These are phyloP conservation scores for Chaenodraco wilsoni DNA, from an alignment of 2,797 vertebrate species.

Conservation along the genomic window DNA sequence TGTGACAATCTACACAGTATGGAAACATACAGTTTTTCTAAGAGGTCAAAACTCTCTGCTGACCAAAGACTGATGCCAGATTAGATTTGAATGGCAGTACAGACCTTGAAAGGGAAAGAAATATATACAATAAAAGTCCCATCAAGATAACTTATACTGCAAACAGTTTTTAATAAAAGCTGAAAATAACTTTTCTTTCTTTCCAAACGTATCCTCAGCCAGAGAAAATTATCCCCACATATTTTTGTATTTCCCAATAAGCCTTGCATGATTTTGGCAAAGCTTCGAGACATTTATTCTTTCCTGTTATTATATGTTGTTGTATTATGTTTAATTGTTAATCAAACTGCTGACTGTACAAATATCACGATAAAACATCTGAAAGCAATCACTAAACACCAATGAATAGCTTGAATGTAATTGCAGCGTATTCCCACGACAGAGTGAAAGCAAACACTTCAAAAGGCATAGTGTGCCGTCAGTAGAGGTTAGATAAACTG, in stretches of 20 bases:
- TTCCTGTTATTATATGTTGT: slow-evolving; percentile 71
- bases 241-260: slow-evolving; percentile 59
- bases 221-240: slow-evolving; percentile 62
- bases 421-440: slow-evolving; percentile 40
- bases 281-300: slow-evolving; percentile 42
- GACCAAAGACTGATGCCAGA: slow-evolving; percentile 5
- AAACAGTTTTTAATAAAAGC: slow-evolving; percentile 24
- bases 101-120: background rate
- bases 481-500: slow-evolving; percentile 43
- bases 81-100: slow-evolving; percentile 15
- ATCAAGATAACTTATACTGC: slow-evolving; percentile 16
- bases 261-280: slow-evolving; percentile 50
- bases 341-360: slow-evolving; percentile 60
- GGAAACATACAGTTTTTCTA: background rate
- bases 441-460: slow-evolving; percentile 53
- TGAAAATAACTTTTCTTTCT: slow-evolving; percentile 47
- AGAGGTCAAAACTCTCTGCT: background rate
- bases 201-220: slow-evolving; percentile 43
- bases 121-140: background rate
- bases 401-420: slow-evolving; percentile 57
- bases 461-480: slow-evolving; percentile 40
- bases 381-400: slow-evolving; percentile 69
- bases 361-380: slow-evolving; percentile 75
- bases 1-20: background rate
- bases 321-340: slow-evolving; percentile 69